These are phyloP conservation scores for Falco rusticolus DNA, from an alignment of 2,797 vertebrate species.

Conservation along the genomic window DNA sequence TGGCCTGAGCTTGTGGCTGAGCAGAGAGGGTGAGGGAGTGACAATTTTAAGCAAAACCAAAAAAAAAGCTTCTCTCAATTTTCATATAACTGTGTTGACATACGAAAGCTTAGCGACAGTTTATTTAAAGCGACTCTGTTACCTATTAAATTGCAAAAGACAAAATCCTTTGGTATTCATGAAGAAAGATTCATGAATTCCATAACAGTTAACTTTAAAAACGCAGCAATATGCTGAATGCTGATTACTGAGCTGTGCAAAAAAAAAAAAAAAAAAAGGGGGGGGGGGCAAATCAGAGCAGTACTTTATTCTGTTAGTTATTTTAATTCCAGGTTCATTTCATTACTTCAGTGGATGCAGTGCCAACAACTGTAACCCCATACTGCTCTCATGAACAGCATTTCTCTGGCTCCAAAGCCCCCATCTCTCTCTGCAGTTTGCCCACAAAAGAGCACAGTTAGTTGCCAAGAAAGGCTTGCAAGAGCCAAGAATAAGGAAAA, in stretches of 20 bases:
- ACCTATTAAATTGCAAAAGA: slow-evolving; percentile 58
- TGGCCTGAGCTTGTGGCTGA: neutral
- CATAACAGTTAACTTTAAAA: slow-evolving; percentile 39
- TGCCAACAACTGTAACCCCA: neutral
- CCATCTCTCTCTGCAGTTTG: neutral
- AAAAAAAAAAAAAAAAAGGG: neutral
- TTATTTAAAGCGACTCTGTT: slow-evolving; percentile 39
- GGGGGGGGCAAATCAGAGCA: neutral
- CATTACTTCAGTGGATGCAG: neutral
- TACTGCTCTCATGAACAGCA: neutral
- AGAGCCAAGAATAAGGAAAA: neutral
- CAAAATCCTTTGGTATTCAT: slow-evolving; percentile 23
- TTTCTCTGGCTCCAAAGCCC: neutral
- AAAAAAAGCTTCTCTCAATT: slow-evolving; percentile 6
- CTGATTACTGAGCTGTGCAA: slow-evolving; percentile 11
- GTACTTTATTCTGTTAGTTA: slow-evolving; percentile 1
- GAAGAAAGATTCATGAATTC: slow-evolving; percentile 60
- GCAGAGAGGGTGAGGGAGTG: neutral
- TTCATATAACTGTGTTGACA: neutral
- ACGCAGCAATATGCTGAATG: slow-evolving; percentile 31
- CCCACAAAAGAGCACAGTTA: neutral
- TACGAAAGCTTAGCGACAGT: neutral
- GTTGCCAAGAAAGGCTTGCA: neutral
- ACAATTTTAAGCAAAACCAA: neutral
- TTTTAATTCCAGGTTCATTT: neutral